Base-by-base conservation (phyloP, 2,797 vertebrate genomes). In the Schizopygopsis pylzovi region DNA sequence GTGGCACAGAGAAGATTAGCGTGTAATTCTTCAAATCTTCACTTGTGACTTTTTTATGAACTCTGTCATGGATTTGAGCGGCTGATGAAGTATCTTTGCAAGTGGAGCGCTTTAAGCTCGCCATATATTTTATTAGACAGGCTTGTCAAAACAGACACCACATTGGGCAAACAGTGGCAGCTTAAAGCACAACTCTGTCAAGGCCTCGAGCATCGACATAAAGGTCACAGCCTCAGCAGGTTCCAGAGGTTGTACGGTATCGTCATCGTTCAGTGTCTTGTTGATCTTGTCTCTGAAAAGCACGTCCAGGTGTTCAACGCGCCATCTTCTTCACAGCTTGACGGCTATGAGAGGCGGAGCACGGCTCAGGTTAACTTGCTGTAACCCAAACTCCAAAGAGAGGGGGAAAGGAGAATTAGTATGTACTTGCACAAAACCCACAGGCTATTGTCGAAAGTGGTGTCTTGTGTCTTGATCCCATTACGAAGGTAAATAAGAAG, bases 281-380 rank as follows among this genome's bases (percentile, higher is more conserved):
- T 84, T 85, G 84, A 87, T 81, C 84, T 75, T 47, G 73, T 79
- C 87, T 84, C 67, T 86, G 81, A 80, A 87, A 86, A 80, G 59
- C 59, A 59, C 9, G 75, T 88, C 85, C 90, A 91, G 90, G 90
- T 91, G 90, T 72, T 88, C 68, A 43, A 65, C 75, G 43, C 77
- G 71, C 71, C 79, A 79, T 87, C 83, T 81, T 75, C 71, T 87
- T 75, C 82, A 86, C 65, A 85, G 83, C 65, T 85, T 81, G 71
- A 79, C 75, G 22, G 86, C 59, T 81, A 79, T 61, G 78, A 82
- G 84, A 84, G 82, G 72, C 41, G 61, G 84, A 89, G 67, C 37
- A 11, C 15, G 90, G 90, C 91, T 94, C 78, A 87, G 90, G 92
- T 93, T 90, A 93, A 91, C 92, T 95, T 95, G 93, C 94, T 95